These are phyloP conservation scores for Siphamia tubifer DNA, from an alignment of 2,113 vertebrate genomes.

Conservation along the genomic window DNA sequence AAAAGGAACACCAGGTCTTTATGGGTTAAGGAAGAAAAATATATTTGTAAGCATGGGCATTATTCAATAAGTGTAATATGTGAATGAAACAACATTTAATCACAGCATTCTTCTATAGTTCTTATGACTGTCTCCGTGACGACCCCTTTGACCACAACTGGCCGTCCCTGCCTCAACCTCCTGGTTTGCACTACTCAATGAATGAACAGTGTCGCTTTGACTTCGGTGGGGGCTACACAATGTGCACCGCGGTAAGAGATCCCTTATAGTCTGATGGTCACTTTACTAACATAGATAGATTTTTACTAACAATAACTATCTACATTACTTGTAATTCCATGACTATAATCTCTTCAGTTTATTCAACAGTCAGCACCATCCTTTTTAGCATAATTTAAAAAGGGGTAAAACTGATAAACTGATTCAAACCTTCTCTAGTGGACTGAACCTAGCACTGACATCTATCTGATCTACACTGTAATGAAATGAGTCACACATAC, in stretches of 20 bases:
- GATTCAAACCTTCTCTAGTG: slow-evolving; percentile 13
- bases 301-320: not conserved
- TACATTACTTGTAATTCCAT: not conserved
- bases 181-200: slow-evolving; percentile 98
- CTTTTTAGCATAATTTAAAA: too few species aligned
- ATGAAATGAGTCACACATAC: slow-evolving; percentile 46
- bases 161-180: slow-evolving; percentile 93
- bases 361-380: not conserved
- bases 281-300: not conserved
- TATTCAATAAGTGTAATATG: too few species aligned
- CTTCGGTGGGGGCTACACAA: slow-evolving; percentile 96
- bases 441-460: slow-evolving; percentile 7
- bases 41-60: too few species aligned
- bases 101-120: slow-evolving; percentile 73
- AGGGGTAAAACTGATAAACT: too few species aligned
- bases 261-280: not conserved
- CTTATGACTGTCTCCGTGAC: slow-evolving; percentile 96
- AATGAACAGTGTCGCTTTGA: slow-evolving; percentile 98
- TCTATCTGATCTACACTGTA: slow-evolving; percentile 36
- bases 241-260: slow-evolving; percentile 95
- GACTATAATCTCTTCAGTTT: not conserved
- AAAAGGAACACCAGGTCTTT: too few species aligned
- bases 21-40: too few species aligned
- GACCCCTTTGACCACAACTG: slow-evolving; percentile 97
- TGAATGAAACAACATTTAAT: not conserved